Base-by-base conservation (phyloP, 2,888 invertebrate genomes). In the Zaprionus bogoriensis region DNA sequence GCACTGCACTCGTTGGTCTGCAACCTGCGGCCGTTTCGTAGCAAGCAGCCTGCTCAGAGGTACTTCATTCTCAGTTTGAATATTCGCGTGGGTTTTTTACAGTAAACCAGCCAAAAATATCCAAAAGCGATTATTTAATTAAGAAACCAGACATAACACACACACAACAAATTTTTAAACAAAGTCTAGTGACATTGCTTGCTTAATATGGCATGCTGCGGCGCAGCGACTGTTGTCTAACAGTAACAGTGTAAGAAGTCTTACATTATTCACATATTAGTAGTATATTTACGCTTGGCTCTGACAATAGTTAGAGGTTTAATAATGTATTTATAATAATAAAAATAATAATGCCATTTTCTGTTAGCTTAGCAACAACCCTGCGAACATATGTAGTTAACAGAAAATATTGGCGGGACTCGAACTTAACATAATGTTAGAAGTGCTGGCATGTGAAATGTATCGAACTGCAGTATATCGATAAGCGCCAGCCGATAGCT, bases 1-100 rank as follows among this genome's bases (percentile, higher is more conserved):
- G 61, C 44, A 50, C 12, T 17, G 1, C 6, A 47, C 39, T 64
- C 71, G 68, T 39, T 50, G 42, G 5, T 47, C n/a, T n/a, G n/a
- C n/a, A n/a, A n/a, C n/a, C n/a, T n/a, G n/a, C n/a, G 14, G 17
- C n/a, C 7, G 14, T 2, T 36, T 36, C 17, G 1, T 7, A 36
- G 17, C 17, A 32, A 3, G 9, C 32, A 32, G n/a, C n/a, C n/a
- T n/a, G n/a, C n/a, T n/a, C n/a, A n/a, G n/a, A n/a, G n/a, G n/a
- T n/a, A n/a, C n/a, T n/a, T 14, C 3, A n/a, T 30, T 41, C 0
- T 10, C 4, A n/a, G n/a, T n/a, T n/a, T n/a, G n/a, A n/a, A n/a
- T n/a, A n/a, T n/a, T n/a, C n/a, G n/a, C n/a, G 10, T 22, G 23
- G 14, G 14, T 5, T 19, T 25, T 17, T 17, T 9, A 25, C n/a